Base-by-base conservation (phyloP, 2,888 invertebrate species). In the Drosophila birchii region DNA sequence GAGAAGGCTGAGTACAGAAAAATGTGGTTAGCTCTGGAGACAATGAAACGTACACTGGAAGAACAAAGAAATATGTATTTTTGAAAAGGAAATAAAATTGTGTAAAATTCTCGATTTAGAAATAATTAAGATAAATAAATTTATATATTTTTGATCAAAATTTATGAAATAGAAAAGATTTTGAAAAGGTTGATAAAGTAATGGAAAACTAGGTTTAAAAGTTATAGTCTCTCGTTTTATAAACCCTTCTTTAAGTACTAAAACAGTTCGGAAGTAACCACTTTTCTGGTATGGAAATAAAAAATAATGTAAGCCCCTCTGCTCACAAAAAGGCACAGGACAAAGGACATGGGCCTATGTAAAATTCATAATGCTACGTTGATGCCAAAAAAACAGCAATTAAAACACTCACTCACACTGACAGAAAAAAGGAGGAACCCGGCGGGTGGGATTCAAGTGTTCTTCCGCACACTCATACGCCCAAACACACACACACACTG, bases 361-460 rank as follows among this genome's bases (percentile, higher is more conserved):
- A 75, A 85, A 85, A 89, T 87, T 89, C 72, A 81, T 81, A 85
- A 83, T 78, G 76, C 59, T 76, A 75, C 61, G 82, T 80, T 68
- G 69, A 55, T 68, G 59, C 68, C 72, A 70, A 70, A 69, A 78
- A 78, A 81, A 76, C 75, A 77, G 75, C 86, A 88, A 88, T 86
- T 82, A 86, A 89, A 79, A 54, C 56, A 68, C 56, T 51, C 63
- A 66, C 16, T 12, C 29, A 20, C n/a, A 41, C 55, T 36, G 49
- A 7, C n/a, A 59, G n/a, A 45, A 55, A 32, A 41, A 16, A 20
- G n/a, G 20, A n/a, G 41, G 23, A 14, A 5, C 9, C 20, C 20
- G 0, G 20, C 8, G 68, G 36, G 11, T 45, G 51, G 11, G 18
- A 44, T n/a, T 66, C 51, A 70, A 69, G 66, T 67, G 76, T 71